Evolutionary conservation across 1,140 invertebrate species (phyloP).

Genomic region (Sinonovacula constricta): DNA sequence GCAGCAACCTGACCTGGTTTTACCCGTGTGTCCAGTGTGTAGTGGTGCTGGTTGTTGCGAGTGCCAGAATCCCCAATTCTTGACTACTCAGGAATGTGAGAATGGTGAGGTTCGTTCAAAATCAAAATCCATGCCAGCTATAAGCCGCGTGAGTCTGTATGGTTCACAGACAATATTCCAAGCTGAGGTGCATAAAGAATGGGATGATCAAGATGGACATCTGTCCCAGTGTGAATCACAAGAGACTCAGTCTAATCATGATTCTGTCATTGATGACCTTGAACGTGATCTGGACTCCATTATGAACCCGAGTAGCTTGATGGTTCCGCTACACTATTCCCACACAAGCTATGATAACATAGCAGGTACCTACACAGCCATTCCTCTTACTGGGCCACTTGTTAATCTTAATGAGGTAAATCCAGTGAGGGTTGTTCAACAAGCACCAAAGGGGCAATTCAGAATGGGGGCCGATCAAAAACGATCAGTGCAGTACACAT

Average conservation of each 20-base stretch:
- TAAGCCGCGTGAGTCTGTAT: constrained; percentile 57
- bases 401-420: too few relatives aligned
- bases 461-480: too few relatives aligned
- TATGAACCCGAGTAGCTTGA: constrained; percentile 53
- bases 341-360: constrained; percentile 22
- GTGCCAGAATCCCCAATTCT: constrained; percentile 48
- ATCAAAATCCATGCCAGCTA: constrained; percentile 64
- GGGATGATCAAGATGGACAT: constrained; percentile 59
- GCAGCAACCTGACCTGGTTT: background rate
- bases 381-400: too few relatives aligned
- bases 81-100: constrained; percentile 46
- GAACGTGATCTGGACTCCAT: constrained; percentile 69
- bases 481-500: too few relatives aligned
- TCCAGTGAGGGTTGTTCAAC: too few relatives aligned
- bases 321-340: constrained; percentile 5
- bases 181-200: constrained; percentile 74
- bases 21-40: constrained; percentile 55
- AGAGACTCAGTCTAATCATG: constrained; percentile 60
- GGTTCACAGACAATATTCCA: constrained; percentile 71
- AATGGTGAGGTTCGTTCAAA: constrained; percentile 46
- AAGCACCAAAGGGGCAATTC: too few relatives aligned
- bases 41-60: constrained; percentile 45
- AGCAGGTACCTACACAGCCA: constrained; percentile 6
- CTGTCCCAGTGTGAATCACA: constrained; percentile 59
- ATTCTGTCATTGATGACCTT: constrained; percentile 61